These are phyloP conservation scores for Chionomys nivalis DNA, from an alignment of 2,113 vertebrate genomes.

Conservation along the genomic window DNA sequence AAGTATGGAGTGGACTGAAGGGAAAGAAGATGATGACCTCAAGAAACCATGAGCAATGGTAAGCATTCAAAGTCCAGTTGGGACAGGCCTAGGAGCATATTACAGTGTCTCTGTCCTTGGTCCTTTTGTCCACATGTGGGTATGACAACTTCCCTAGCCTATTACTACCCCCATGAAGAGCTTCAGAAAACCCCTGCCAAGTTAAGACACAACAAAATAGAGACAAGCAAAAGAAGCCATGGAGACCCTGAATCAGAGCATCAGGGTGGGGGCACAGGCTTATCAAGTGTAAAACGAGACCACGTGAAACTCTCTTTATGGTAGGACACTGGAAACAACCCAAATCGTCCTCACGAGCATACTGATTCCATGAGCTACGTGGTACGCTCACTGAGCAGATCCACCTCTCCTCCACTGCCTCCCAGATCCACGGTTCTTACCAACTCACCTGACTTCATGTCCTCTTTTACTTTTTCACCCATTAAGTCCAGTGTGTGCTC, in stretches of 20 bases:
- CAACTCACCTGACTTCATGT: not conserved
- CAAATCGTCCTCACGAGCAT: not conserved
- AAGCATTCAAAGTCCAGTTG: not conserved
- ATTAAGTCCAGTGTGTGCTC: not conserved
- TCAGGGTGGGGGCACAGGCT: not conserved
- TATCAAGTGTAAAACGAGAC: not conserved
- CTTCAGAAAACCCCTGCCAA: not conserved
- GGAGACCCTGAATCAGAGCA: not conserved
- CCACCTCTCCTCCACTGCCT: not conserved
- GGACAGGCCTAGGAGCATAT: not conserved
- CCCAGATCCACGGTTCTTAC: not conserved
- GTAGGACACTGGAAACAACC: not conserved
- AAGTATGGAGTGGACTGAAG: not conserved
- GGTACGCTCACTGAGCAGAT: not conserved
- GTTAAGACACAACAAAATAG: not conserved
- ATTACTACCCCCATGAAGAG: not conserved
- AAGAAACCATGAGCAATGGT: not conserved
- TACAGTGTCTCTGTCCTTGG: not conserved
- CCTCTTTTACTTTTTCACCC: not conserved
- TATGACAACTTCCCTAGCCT: not conserved
- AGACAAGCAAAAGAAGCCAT: not conserved
- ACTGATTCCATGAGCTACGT: not conserved
- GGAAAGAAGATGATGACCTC: not conserved
- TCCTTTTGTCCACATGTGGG: no score
- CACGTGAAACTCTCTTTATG: not conserved